phyloP scores from a whole-genome alignment of 1,140 invertebrate species.

The Eriosoma lanigerum region DNA sequence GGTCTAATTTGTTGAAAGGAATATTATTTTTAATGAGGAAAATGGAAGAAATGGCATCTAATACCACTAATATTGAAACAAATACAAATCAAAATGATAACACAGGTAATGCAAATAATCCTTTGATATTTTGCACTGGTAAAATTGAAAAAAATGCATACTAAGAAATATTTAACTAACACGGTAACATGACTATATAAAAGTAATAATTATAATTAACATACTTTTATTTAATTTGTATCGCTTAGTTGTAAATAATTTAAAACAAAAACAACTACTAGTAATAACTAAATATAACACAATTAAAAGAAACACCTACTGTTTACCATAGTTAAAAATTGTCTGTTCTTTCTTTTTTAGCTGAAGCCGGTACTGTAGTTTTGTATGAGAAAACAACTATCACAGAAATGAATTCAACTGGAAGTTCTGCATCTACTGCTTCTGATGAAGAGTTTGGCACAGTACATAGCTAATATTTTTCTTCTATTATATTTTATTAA shows the following conservation, averaged over 20 bases:
- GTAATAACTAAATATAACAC: background rate
- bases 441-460: slow-evolving; percentile 39
- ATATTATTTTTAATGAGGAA: slow-evolving; percentile 48
- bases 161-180: background rate
- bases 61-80: background rate
- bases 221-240: background rate
- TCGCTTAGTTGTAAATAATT: background rate
- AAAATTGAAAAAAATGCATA: background rate
- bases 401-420: slow-evolving; percentile 45
- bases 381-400: slow-evolving; percentile 23
- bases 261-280: background rate
- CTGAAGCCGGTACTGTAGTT: slow-evolving; percentile 22
- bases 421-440: slow-evolving; percentile 10
- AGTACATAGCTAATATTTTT: slow-evolving; percentile 28
- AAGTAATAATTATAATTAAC: background rate
- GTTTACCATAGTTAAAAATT: too few species aligned
- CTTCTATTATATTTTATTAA: background rate
- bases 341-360: background rate
- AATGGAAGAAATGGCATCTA: slow-evolving; percentile 47
- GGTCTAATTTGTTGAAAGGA: slow-evolving; percentile 50
- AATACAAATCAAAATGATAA: slow-evolving; percentile 16
- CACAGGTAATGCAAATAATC: slow-evolving; percentile 8
- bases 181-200: background rate
- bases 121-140: background rate
- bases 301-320: background rate